Evolutionary conservation across 2,797 vertebrate genomes (phyloP).

Genomic region (Melopsittacus undulatus): DNA sequence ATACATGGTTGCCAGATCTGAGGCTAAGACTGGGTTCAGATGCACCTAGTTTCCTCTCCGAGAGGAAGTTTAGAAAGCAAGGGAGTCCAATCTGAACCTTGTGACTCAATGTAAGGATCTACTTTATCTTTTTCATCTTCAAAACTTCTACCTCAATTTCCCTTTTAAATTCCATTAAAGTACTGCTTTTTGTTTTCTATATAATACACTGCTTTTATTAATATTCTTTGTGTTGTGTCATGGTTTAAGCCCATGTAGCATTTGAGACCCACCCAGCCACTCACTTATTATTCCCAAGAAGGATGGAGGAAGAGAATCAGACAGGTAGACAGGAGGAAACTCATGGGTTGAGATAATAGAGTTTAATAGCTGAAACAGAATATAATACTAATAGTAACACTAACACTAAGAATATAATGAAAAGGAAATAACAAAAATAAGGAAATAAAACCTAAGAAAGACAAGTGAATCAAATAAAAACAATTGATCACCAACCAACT

Average conservation of each 20-base stretch:
- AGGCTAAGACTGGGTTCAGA: not conserved
- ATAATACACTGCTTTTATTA: not conserved
- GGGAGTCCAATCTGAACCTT: not conserved
- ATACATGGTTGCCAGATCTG: not conserved
- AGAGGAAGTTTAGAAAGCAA: not conserved
- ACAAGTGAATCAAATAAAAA: not conserved
- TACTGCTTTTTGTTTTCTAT: not conserved
- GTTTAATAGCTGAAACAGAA: not conserved
- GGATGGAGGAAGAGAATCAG: fast-evolving
- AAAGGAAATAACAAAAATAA: not conserved
- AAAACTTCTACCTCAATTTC: not conserved
- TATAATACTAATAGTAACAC: fast-evolving
- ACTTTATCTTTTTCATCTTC: not conserved
- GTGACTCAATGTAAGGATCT: not conserved
- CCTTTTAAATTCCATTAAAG: not conserved
- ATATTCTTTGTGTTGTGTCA: fast-evolving
- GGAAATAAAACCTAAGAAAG: not conserved
- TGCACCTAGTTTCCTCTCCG: no score
- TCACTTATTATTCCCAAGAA: fast-evolving
- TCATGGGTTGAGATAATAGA: not conserved
- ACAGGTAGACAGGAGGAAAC: not conserved
- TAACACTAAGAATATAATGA: not conserved
- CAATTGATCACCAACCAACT: not conserved
- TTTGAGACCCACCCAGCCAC: fast-evolving
- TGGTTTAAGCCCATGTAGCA: not conserved